phyloP scores from a whole-genome alignment of 2,888 invertebrate genomes.

The Laspeyria flexula region DNA sequence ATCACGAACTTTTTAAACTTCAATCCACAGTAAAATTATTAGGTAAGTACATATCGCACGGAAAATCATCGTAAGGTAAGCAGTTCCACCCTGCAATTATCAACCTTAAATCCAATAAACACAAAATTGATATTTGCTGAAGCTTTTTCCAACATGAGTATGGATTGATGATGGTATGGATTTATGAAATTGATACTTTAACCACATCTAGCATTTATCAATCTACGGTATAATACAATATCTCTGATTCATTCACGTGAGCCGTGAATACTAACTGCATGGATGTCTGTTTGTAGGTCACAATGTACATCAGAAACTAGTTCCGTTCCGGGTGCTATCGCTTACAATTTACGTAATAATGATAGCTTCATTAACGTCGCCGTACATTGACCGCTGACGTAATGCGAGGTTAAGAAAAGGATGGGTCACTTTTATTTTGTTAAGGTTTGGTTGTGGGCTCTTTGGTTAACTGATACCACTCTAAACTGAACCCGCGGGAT shows the following conservation, averaged over 20 bases:
- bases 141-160: too few species aligned
- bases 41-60: too few species aligned
- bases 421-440: background rate
- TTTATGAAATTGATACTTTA: background rate
- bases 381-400: background rate
- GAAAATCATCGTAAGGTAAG: too few species aligned
- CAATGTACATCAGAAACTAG: background rate
- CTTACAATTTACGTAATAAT: slow-evolving; percentile 17
- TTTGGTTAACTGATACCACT: too few species aligned
- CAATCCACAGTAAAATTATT: too few species aligned
- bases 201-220: slow-evolving; percentile 18
- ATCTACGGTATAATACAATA: slow-evolving; percentile 18
- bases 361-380: background rate
- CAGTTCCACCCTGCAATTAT: too few species aligned
- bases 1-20: too few species aligned
- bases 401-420: background rate
- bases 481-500: too few species aligned
- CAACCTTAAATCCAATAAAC: too few species aligned
- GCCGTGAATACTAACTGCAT: slow-evolving; percentile 35
- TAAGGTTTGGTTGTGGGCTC: background rate
- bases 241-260: slow-evolving; percentile 40
- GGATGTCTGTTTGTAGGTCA: slow-evolving; percentile 43
- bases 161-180: too few species aligned
- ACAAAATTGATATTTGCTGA: too few species aligned
- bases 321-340: slow-evolving; percentile 7